A percentile compares a stretch with the other conserved stretches of the same genome.
phyloP scores from a whole-genome alignment of 2,888 invertebrate species.

The Scotopteryx bipunctaria region DNA sequence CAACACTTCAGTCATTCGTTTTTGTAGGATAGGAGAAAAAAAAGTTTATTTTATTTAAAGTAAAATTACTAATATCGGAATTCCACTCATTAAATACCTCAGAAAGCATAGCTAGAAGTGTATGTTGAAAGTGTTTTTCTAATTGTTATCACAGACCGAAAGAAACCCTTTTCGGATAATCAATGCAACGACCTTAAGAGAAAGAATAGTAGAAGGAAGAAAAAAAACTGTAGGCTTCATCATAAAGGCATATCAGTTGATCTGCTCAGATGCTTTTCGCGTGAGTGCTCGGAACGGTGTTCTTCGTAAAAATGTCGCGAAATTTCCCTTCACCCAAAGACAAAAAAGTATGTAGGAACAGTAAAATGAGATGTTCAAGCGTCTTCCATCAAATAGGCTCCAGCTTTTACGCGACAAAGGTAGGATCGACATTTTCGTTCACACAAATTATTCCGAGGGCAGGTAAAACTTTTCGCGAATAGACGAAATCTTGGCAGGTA shows the following conservation, averaged over 20 bases:
- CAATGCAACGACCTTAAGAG: no score
- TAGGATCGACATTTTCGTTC: neutral
- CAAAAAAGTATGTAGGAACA: neutral
- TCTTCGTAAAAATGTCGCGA: neutral
- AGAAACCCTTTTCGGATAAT: no score
- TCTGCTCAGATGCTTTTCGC: neutral
- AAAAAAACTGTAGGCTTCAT: neutral
- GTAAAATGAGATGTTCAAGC: constrained; percentile 2
- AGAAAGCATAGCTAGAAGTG: no score
- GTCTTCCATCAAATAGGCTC: neutral
- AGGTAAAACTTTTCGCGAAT: constrained; percentile 18
- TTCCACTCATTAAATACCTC: no score
- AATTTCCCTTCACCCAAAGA: neutral
- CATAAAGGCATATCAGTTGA: neutral
- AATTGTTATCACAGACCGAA: no score
- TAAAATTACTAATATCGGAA: no score
- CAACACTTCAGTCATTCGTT: no score
- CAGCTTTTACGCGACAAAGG: constrained; percentile 9
- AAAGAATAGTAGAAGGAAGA: neutral
- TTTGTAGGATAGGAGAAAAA: no score
- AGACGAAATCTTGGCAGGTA: constrained; percentile 20
- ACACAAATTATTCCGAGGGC: constrained; percentile 14
- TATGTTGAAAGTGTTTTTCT: no score
- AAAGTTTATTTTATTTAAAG: no score
- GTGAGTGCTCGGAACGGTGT: neutral